Percentiles rank a stretch among this genome's conserved stretches.
phyloP scores from a whole-genome alignment of 2,888 invertebrate genomes.

The Rapana venosa region DNA sequence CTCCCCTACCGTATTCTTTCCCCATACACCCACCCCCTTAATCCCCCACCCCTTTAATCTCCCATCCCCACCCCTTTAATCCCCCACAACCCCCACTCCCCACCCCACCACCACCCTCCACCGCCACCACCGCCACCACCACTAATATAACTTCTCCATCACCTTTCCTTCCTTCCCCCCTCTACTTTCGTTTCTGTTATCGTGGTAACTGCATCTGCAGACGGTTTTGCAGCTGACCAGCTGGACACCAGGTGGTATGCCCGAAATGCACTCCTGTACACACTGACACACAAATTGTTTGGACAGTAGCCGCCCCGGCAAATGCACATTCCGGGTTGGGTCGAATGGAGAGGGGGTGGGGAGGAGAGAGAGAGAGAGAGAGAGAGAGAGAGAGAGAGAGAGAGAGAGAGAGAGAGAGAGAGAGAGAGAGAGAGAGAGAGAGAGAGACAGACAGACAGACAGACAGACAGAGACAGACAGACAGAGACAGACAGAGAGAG shows the following conservation, averaged over 20 bases:
- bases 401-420: background rate
- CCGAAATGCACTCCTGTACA: too few species aligned
- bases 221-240: too few species aligned
- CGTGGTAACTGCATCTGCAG: too few species aligned
- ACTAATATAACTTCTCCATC: too few species aligned
- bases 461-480: background rate
- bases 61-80: background rate
- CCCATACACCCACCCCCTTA: background rate
- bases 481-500: background rate
- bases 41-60: background rate
- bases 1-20: background rate
- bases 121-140: too few species aligned
- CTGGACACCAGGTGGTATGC: too few species aligned
- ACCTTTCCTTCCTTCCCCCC: too few species aligned
- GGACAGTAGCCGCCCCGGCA: too few species aligned
- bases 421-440: background rate
- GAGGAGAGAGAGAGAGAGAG: background rate
- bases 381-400: slow-evolving; percentile 12
- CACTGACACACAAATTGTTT: too few species aligned
- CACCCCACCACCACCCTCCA: too few species aligned
- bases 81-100: background rate
- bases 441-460: background rate
- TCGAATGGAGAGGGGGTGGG: background rate
- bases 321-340: too few species aligned
- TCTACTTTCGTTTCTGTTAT: background rate